phyloP scores from a whole-genome alignment of 2,113 vertebrate species.

The Cryptoleucopteryx plumbea region DNA sequence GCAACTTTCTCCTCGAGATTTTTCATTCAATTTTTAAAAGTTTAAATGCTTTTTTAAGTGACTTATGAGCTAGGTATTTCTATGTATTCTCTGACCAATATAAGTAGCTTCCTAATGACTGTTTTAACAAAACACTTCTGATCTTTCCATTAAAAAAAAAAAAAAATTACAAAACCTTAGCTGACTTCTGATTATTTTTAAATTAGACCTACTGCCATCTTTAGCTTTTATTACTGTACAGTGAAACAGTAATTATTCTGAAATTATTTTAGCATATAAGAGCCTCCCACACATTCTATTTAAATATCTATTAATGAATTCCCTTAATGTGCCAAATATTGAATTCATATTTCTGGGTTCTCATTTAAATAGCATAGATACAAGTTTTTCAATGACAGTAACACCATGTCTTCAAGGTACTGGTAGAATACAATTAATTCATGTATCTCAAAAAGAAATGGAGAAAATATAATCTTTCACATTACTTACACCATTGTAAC shows the following conservation, averaged over 20 bases:
- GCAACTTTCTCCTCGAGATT: not conserved
- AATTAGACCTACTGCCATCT: constrained; percentile 10
- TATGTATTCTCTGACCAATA: not conserved
- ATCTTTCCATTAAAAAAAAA: not conserved
- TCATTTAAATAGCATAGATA: constrained; percentile 23
- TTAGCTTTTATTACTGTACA: constrained; percentile 33
- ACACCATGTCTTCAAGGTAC: constrained; percentile 37
- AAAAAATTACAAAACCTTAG: not conserved
- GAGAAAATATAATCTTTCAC: not conserved
- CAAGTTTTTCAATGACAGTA: constrained; percentile 46
- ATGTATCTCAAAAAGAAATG: not conserved
- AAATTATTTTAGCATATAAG: constrained; percentile 48
- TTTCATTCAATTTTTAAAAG: not conserved
- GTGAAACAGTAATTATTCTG: constrained; percentile 44
- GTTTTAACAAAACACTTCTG: not conserved
- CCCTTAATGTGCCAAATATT: constrained; percentile 38
- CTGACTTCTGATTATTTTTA: constrained; percentile 39
- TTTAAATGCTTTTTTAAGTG: not conserved
- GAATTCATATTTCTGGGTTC: constrained; percentile 1
- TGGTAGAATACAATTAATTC: constrained; percentile 33
- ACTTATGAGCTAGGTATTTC: not conserved
- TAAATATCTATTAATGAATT: constrained; percentile 54
- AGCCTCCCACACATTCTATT: constrained; percentile 34
- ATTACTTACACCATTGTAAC: constrained; percentile 21
- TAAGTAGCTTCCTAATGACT: not conserved